A percentile compares a stretch with the other conserved stretches of the same genome.
Evolutionary conservation across 2,888 invertebrate genomes (phyloP).

Genomic region (Stenotaenia linearis): DNA sequence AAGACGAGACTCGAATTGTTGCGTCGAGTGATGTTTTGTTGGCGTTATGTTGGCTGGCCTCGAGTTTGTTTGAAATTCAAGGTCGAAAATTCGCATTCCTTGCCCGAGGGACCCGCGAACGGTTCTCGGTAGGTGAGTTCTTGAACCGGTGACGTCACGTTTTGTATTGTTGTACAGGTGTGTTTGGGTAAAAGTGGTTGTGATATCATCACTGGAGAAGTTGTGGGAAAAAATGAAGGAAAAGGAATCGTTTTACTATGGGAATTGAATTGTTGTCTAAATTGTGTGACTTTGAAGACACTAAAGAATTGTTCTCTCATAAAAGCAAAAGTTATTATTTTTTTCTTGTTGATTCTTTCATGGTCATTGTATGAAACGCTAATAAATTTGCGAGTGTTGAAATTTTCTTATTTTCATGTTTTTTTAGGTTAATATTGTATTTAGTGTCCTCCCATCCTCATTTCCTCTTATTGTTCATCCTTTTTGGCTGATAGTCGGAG

Average conservation of each 20-base stretch:
- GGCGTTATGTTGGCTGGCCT: conserved; percentile 8
- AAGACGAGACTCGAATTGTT: not conserved
- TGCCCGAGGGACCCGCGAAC: not conserved
- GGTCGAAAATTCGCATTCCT: conserved; percentile 14
- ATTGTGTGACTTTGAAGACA: not conserved
- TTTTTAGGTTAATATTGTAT: not conserved
- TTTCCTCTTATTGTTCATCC: not conserved
- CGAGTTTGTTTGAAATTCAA: not conserved
- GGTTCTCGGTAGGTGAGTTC: not conserved
- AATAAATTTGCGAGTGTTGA: not conserved
- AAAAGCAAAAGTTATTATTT: not conserved
- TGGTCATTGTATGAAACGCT: not conserved
- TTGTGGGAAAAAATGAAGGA: not conserved
- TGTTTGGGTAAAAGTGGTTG: not conserved
- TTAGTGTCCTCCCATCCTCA: not conserved
- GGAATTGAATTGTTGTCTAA: not conserved
- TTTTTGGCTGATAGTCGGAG: not conserved
- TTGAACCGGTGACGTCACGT: not conserved
- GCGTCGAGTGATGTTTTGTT: not conserved
- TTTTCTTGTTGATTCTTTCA: too few species aligned
- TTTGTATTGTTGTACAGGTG: not conserved
- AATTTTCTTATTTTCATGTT: not conserved
- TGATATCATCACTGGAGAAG: not conserved
- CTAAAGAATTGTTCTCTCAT: not conserved
- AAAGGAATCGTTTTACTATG: not conserved